Evolutionary conservation across 37 sponge, comb jelly and placozoan species (phyloP).

Genomic region (Halichondria panicea): DNA sequence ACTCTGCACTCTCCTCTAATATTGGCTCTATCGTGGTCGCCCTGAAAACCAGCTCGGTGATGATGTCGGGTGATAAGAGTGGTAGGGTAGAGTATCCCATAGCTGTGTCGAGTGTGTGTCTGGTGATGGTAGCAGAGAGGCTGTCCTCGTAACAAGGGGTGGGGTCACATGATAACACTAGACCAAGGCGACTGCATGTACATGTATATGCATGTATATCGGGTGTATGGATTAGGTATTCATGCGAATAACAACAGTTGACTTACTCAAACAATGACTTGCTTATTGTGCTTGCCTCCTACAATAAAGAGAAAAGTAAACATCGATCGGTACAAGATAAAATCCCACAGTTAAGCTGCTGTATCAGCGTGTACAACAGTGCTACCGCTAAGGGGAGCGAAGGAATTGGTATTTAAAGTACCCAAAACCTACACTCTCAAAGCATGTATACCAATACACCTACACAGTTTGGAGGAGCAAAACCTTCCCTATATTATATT

Average conservation of each 20-base stretch:
- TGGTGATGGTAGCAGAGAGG: not conserved
- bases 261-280: conserved; percentile 40
- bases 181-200: not conserved
- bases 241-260: not conserved
- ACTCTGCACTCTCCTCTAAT: too few species aligned
- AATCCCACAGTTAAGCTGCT: too few species aligned
- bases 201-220: not conserved
- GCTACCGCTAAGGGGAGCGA: too few species aligned
- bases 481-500: too few species aligned
- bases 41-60: not conserved
- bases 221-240: not conserved
- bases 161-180: conserved; percentile 1
- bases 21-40: not conserved
- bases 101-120: conserved; percentile 20
- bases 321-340: too few species aligned
- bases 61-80: not conserved
- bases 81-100: not conserved
- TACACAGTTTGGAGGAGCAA: too few species aligned
- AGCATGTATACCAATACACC: too few species aligned
- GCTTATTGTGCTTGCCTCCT: conserved; percentile 15
- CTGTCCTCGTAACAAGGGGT: conserved; percentile 9
- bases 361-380: too few species aligned
- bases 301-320: too few species aligned
- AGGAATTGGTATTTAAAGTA: too few species aligned
- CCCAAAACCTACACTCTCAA: too few species aligned